phyloP scores from a whole-genome alignment of 2,888 invertebrate species.

The Drosophila percnosoma region DNA sequence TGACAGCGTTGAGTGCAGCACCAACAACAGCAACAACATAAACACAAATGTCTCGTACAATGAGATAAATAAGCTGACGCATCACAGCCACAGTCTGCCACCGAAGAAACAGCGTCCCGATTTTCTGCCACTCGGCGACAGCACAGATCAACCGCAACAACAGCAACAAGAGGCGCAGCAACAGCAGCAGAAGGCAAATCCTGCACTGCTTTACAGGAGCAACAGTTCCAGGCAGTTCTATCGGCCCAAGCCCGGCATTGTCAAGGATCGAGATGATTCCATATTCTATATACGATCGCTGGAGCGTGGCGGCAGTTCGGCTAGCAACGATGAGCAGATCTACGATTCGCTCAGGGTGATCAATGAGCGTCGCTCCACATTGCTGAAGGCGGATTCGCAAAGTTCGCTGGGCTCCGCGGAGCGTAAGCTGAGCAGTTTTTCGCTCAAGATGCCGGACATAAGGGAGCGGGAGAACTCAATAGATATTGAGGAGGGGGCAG shows the following conservation, averaged over 20 bases:
- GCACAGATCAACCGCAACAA: conserved; percentile 29
- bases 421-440: conserved; percentile 74
- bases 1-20: conserved; percentile 10
- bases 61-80: conserved; percentile 51
- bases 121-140: conserved; percentile 71
- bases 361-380: conserved; percentile 83
- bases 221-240: conserved; percentile 84
- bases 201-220: conserved; percentile 77
- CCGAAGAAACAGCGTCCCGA: conserved; percentile 82
- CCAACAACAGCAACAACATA: conserved; percentile 2
- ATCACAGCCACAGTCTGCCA: conserved; percentile 57
- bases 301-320: conserved; percentile 55
- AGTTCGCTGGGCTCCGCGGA: conserved; percentile 78
- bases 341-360: conserved; percentile 84
- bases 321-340: conserved; percentile 71
- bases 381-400: conserved; percentile 83
- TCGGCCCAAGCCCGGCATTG: conserved; percentile 81
- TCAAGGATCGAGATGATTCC: conserved; percentile 82
- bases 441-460: conserved; percentile 74
- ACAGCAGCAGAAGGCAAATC: conserved; percentile 32
- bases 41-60: conserved; percentile 36
- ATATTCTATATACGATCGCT: conserved; percentile 79
- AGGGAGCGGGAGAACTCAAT: conserved; percentile 69
- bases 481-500: conserved; percentile 58
- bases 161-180: conserved; percentile 1